phyloP scores from a whole-genome alignment of 1,140 invertebrate species.

The Geopemphigus sp. region DNA sequence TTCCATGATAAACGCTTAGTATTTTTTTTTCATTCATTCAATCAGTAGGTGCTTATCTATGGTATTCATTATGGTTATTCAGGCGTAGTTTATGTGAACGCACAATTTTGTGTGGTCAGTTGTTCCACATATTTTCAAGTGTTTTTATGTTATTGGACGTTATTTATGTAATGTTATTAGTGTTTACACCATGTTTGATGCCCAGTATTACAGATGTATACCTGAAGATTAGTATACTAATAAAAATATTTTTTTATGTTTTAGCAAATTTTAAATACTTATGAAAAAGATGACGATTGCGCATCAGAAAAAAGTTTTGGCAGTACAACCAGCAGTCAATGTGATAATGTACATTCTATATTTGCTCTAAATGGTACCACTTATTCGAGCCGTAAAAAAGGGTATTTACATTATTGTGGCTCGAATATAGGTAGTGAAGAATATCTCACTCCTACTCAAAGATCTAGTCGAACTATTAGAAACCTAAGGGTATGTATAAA shows the following conservation, averaged over 20 bases:
- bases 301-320: slow-evolving; percentile 74
- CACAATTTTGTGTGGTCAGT: too few relatives aligned
- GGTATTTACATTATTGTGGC: slow-evolving; percentile 79
- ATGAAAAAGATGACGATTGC: slow-evolving; percentile 64
- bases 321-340: slow-evolving; percentile 65
- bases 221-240: too few relatives aligned
- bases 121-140: too few relatives aligned
- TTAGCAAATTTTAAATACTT: slow-evolving; percentile 46
- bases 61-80: too few relatives aligned
- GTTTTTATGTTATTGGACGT: too few relatives aligned
- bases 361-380: slow-evolving; percentile 78
- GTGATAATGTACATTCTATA: slow-evolving; percentile 67
- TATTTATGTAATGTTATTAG: too few relatives aligned
- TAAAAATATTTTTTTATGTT: not conserved
- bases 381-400: slow-evolving; percentile 66
- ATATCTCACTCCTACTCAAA: slow-evolving; percentile 81
- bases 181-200: too few relatives aligned
- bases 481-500: slow-evolving; percentile 59
- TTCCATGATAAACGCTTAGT: too few relatives aligned
- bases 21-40: too few relatives aligned
- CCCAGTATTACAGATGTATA: too few relatives aligned
- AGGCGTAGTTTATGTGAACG: too few relatives aligned
- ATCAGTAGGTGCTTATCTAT: too few relatives aligned
- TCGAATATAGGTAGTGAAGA: slow-evolving; percentile 73
- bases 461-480: slow-evolving; percentile 74